Evolutionary conservation across 30 jellyfish, hydroid and myxozoan species (phyloP), one percentile per base, ranked within the genome.

Genomic region (Pelagia noctiluca): DNA sequence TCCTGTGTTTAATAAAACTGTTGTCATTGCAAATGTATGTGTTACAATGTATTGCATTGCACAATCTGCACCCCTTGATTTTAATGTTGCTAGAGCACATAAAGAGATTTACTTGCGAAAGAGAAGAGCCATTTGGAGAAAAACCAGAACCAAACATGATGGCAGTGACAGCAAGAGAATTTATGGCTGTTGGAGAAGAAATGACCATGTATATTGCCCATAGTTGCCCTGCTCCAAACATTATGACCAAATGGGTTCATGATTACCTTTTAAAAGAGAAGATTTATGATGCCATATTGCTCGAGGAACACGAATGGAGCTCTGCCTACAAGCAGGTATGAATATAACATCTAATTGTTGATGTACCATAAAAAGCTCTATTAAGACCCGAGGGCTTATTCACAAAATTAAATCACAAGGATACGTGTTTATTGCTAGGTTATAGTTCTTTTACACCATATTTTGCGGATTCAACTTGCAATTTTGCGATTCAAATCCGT

Each of bases 191-290:
- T 50, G 65, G 65, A 50, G 65, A 50, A 50, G 26, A 18, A 2
- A 23, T 50, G n/a, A 28, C 65, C n/a, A 18, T 50, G 23, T 50
- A 23, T 28, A 18, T 50, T 23, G 65, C 23, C 23, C 65, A 50
- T 50, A 28, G 65, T 50, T 23, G 65, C 23, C 65, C n/a, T 50
- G 65, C 65, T 18, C 26, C 65, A 50, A 50, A 50, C 23, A 28
- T 50, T 50, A 18, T 50, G 65, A 28, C 65, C 65, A 50, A 10
- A 23, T 50, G 65, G 65, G 26, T 50, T 50, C 23, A 50, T 50
- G 65, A 50, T 4, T 18, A 18, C 23, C 23, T 50, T 23, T 18
- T 5, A 18, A 28, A 28, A 28, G 23, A 50, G 7, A 3, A 23
- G n/a, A 28, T 50, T 28, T 18, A 23, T 18, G 26, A 18, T 50